Evolutionary conservation across 1,140 invertebrate genomes (phyloP).

Genomic region (Elymnias hypermnestra): DNA sequence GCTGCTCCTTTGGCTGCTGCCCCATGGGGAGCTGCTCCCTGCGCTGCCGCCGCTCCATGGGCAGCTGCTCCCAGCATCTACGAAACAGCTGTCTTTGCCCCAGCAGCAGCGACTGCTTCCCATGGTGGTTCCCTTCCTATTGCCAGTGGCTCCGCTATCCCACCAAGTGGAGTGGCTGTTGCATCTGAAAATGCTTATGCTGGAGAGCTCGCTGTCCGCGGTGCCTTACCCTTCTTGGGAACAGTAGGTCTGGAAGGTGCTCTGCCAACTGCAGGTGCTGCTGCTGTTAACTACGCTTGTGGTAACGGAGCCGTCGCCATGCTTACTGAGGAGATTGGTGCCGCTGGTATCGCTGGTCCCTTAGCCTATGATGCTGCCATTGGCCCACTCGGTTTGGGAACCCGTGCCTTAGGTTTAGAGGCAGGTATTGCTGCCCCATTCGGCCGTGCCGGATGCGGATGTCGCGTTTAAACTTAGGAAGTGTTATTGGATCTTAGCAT

Average conservation of each 20-base stretch:
- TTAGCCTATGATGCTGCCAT: slow-evolving; percentile 6
- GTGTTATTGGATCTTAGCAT: no score
- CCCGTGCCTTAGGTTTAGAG: background rate
- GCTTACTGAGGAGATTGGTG: slow-evolving; percentile 22
- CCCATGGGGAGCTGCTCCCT: no score
- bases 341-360: background rate
- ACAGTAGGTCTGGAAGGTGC: no score
- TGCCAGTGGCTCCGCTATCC: slow-evolving; percentile 31
- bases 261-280: slow-evolving; percentile 32
- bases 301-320: slow-evolving; percentile 34
- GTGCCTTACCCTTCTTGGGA: no score
- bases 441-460: no score
- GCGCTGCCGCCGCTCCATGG: no score
- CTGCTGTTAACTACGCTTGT: slow-evolving; percentile 30
- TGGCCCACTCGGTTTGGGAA: background rate
- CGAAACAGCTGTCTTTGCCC: no score
- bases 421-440: no score
- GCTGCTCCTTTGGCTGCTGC: no score
- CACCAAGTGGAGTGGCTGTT: slow-evolving; percentile 35
- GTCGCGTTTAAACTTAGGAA: no score
- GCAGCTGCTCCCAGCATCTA: no score
- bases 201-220: no score
- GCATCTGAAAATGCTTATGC: slow-evolving; percentile 32
- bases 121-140: slow-evolving; percentile 28
- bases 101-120: slow-evolving; percentile 21